Percentiles rank a stretch among this genome's conserved stretches.
phyloP scores from a whole-genome alignment of 1,140 invertebrate species.

The Saccostrea echinata region DNA sequence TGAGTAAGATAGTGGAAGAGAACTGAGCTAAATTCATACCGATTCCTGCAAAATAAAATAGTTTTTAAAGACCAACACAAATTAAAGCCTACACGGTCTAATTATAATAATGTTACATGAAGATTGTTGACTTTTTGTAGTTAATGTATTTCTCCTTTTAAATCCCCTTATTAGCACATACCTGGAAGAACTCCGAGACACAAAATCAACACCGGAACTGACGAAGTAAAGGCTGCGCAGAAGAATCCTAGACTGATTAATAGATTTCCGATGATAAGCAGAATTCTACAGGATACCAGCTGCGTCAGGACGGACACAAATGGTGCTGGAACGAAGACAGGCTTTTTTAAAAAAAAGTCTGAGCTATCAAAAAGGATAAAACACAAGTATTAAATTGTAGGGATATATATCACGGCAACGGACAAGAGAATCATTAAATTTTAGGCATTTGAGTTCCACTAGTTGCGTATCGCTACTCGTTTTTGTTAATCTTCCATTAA shows the following conservation, averaged over 20 bases:
- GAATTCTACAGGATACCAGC: background rate
- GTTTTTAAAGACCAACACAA: background rate
- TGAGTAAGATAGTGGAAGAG: background rate
- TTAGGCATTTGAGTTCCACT: too few relatives aligned
- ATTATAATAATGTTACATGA: too few relatives aligned
- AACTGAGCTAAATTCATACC: background rate
- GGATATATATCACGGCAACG: too few relatives aligned
- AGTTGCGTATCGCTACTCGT: too few relatives aligned
- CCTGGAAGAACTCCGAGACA: background rate
- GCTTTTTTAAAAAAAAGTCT: too few relatives aligned
- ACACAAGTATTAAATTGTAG: too few relatives aligned
- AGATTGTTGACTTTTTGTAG: too few relatives aligned
- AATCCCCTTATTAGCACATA: background rate
- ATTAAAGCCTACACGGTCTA: too few relatives aligned
- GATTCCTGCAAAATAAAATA: background rate
- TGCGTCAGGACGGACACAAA: background rate
- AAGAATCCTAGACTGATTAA: background rate
- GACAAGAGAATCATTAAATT: too few relatives aligned
- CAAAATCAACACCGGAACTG: conserved; percentile 4
- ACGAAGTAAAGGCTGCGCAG: conserved; percentile 5
- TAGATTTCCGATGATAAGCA: background rate
- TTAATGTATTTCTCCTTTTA: too few relatives aligned
- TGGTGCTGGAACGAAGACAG: background rate
- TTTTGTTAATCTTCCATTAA: too few relatives aligned
- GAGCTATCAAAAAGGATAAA: background rate